These are phyloP conservation scores for Lucilia sericata DNA, from an alignment of 1,140 invertebrate genomes.

Conservation along the genomic window DNA sequence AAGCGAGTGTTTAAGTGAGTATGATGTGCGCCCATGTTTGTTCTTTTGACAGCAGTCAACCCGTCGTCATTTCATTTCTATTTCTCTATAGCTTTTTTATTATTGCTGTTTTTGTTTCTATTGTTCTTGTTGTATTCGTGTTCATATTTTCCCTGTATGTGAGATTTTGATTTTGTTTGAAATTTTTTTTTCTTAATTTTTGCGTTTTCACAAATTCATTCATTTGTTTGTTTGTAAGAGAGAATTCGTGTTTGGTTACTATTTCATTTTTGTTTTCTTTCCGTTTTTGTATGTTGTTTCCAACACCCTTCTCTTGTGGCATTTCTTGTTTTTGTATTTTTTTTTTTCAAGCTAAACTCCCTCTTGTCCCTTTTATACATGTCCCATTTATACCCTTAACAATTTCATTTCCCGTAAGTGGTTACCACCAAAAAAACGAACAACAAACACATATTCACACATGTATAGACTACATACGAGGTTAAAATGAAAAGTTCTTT, in stretches of 20 bases:
- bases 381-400: slow-evolving; percentile 59
- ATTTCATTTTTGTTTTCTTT: background rate
- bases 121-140: slow-evolving; percentile 14
- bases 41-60: slow-evolving; percentile 68
- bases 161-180: background rate
- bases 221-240: slow-evolving; percentile 21
- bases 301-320: slow-evolving; percentile 33
- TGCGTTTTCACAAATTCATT: slow-evolving; percentile 32
- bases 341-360: background rate
- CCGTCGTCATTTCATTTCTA: slow-evolving; percentile 68
- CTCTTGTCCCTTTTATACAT: slow-evolving; percentile 63
- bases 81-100: slow-evolving; percentile 50
- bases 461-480: too few relatives aligned
- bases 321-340: slow-evolving; percentile 32
- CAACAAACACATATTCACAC: background rate
- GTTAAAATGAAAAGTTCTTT: too few relatives aligned
- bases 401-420: slow-evolving; percentile 61
- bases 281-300: background rate
- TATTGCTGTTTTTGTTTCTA: slow-evolving; percentile 46
- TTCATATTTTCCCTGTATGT: background rate
- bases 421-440: slow-evolving; percentile 30
- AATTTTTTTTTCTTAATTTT: background rate
- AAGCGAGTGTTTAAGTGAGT: slow-evolving; percentile 17
- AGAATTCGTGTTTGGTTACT: background rate
- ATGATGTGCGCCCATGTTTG: slow-evolving; percentile 66